These are phyloP conservation scores for Neolamprologus modestus DNA, from an alignment of 2,113 vertebrate species.

Conservation along the genomic window DNA sequence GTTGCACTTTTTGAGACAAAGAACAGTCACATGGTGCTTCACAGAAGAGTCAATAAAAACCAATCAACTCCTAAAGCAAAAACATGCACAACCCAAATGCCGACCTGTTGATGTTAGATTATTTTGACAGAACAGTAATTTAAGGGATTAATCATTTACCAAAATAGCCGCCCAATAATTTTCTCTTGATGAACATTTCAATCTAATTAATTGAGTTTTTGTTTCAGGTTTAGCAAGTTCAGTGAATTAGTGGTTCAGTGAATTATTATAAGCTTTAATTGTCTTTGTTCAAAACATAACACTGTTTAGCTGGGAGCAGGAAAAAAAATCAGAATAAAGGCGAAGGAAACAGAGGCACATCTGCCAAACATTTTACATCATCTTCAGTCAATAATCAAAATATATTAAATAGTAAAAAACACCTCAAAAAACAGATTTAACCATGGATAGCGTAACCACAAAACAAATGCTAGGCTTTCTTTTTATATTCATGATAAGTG, in stretches of 20 bases:
- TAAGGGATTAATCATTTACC: background rate
- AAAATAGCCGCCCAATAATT: background rate
- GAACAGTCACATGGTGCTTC: background rate
- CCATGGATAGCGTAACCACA: background rate
- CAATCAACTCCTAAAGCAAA: background rate
- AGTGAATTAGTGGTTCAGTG: background rate
- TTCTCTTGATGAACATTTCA: background rate
- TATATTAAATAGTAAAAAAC: background rate
- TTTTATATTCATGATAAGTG: background rate
- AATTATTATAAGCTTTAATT: background rate
- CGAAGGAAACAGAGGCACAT: background rate
- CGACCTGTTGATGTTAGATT: background rate
- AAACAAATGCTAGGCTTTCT: background rate
- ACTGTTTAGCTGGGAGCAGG: background rate
- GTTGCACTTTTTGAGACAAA: background rate
- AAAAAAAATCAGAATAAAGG: background rate
- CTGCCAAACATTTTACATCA: background rate
- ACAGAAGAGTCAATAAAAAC: background rate
- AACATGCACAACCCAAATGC: background rate
- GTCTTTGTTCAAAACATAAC: background rate
- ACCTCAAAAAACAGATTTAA: background rate
- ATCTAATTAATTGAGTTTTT: background rate
- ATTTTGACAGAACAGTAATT: background rate
- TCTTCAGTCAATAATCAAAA: background rate
- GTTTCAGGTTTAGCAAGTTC: background rate